A percentile compares a stretch with the other conserved stretches of the same genome.
phyloP scores from a whole-genome alignment of 2,113 vertebrate genomes.

The Typhlomys cinereus region DNA sequence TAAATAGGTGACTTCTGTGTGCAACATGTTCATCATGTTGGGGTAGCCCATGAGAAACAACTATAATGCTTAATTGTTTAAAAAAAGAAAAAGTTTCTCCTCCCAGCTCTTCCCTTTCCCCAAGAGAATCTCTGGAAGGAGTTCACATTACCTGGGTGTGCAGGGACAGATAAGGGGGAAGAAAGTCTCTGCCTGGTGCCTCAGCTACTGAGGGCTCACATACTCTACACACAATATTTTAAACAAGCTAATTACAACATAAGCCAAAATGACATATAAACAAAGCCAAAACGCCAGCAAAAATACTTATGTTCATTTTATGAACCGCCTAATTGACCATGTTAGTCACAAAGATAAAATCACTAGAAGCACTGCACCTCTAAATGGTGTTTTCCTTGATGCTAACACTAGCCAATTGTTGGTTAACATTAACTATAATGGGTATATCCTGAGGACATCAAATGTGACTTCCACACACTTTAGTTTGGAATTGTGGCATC shows the following conservation, averaged over 20 bases:
- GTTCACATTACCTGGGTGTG: not conserved
- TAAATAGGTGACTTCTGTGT: not conserved
- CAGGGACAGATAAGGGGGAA: not conserved
- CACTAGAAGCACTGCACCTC: not conserved
- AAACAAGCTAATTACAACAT: not conserved
- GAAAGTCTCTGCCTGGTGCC: not conserved
- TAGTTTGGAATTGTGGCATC: not conserved
- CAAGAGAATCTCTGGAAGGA: not conserved
- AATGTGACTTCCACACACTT: not conserved
- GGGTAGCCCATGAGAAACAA: not conserved
- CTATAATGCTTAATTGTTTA: not conserved
- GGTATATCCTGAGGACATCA: not conserved
- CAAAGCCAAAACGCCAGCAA: constrained; percentile 39
- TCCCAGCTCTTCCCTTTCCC: not conserved
- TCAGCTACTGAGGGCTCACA: not conserved
- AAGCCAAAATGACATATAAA: not conserved
- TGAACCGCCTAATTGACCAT: not conserved
- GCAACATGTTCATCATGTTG: not conserved
- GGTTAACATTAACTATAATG: constrained; percentile 30
- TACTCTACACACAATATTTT: not conserved
- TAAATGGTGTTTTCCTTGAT: constrained; percentile 19
- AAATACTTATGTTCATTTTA: not conserved
- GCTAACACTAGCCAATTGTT: constrained; percentile 5
- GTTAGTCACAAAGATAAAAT: constrained; percentile 63
- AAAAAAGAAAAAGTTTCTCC: not conserved